Evolutionary conservation across 1,140 invertebrate species (phyloP), one percentile per base, ranked within the genome.

Genomic region (Eueides isabella): DNA sequence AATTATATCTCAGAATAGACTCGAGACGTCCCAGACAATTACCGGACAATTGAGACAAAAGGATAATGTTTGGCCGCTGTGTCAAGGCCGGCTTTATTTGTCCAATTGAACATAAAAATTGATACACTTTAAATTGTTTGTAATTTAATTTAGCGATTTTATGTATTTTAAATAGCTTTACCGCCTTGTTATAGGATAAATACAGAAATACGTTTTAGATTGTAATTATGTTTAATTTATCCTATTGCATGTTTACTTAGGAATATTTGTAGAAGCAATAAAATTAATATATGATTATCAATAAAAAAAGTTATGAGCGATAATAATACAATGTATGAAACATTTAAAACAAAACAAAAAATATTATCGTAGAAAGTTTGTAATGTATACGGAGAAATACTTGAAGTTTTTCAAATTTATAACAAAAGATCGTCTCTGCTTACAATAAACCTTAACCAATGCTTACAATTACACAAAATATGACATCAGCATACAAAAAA

Each of bases 41-140:
- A 90, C 88, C 71, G 83, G 78, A 73, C 90, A 92, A 92, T 92
- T 92, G 90, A 91, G 84, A 91, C 90, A 90, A 92, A 90, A 92
- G 91, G 91, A 92, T 91, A 92, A 92, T 92, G 89, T 91, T 91
- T 85, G 91, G 87, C 81, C 87, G 86, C 77, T 80, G 85, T 91
- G 91, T 92, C 89, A 92, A 90, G 91, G 91, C 81, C 81, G 80
- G 35, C 69, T 80, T 85, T 84, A 87, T 84, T 85, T 84, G 77
- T 84, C 79, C 87, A 91, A 87, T 91, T 88, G 87, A 78, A 86
- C 84, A 90, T 84, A 90, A 88, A 89, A 92, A 88, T 87, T 85
- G 76, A 75, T 80, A 88, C 83, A 80, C 79, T 79, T 79, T 81
- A 85, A 88, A 90, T 89, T 89, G 80, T 68, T 74, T 61, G 70